Base-by-base conservation (phyloP, 2,888 invertebrate genomes). In the Entomobrya proxima region DNA sequence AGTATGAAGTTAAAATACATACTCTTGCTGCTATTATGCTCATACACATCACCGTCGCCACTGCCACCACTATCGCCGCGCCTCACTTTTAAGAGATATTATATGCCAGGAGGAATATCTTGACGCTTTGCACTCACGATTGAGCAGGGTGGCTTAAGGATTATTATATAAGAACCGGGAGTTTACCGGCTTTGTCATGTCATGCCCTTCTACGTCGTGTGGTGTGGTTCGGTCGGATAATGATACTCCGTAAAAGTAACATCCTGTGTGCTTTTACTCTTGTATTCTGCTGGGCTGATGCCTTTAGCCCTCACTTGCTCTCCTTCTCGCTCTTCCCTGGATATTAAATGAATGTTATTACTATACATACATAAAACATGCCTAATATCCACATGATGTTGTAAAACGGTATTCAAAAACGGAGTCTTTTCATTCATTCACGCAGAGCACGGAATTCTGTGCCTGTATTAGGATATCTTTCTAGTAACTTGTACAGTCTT, bases 161-260 rank as follows among this genome's bases (percentile, higher is more conserved):
- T 85, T 85, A 80, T 67, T 85, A 55, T 74, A 76, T 74, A 80
- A 76, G 79, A 80, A 61, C 74, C 79, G 74, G 79, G 78, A 85
- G 85, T 85, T 85, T 79, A 78, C 85, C 85, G 85, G 85, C 79
- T 80, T 85, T 85, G 85, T 75, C 74, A 76, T 83, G 76, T 76
- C 83, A 85, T 85, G 75, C 64, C 79, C 85, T 47, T 77, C 77
- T 77, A 30, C 37, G 37, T 72, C 72, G 61, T 55, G 78, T 85
- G 81, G 78, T 78, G 78, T 69, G 80, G 64, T 80, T 85, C 75
- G 79, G 79, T 85, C 75, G 79, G 79, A 75, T 85, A 85, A 85
- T 85, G 85, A 85, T 81, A 81, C 76, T 86, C 86, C 76, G 69
- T 69, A 77, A 80, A 58, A 81, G 77, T 86, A 81, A 72, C 81